A percentile compares a stretch with the other conserved stretches of the same genome.
phyloP scores from a whole-genome alignment of 2,797 vertebrate species.

The Pseudochirops corinnae region DNA sequence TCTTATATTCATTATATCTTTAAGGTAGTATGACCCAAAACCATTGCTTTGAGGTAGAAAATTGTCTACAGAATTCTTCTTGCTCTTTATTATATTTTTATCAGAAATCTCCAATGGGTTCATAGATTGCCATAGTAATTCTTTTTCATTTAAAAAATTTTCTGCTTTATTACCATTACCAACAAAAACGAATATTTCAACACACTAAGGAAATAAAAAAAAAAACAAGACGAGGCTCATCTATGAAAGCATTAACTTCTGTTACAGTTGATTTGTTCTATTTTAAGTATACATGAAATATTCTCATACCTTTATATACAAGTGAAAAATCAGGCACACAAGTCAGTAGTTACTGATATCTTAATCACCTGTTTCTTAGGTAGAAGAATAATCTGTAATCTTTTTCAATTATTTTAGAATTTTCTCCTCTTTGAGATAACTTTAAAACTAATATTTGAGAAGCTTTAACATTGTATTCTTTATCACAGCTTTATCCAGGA shows the following conservation, averaged over 20 bases:
- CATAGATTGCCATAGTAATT: not conserved
- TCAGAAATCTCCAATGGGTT: not conserved
- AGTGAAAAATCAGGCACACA: not conserved
- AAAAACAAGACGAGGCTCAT: not conserved
- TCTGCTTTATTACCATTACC: not conserved
- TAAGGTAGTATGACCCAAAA: not conserved
- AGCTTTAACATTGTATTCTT: not conserved
- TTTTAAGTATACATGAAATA: not conserved
- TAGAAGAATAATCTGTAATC: not conserved
- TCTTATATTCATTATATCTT: not conserved
- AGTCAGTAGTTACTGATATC: not conserved
- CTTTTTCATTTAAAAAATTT: not conserved
- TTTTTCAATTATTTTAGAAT: not conserved
- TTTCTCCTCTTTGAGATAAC: not conserved
- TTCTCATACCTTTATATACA: not conserved
- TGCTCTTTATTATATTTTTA: not conserved
- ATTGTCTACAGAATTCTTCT: not conserved
- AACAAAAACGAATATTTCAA: not conserved
- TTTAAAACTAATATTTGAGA: conserved; percentile 8
- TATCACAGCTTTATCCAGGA: not conserved
- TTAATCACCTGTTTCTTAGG: not conserved
- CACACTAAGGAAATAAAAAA: not conserved
- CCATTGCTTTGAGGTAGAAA: not conserved
- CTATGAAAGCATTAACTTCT: not conserved
- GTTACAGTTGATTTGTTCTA: not conserved